Evolutionary conservation across 2,113 vertebrate species (phyloP), one percentile per base, ranked within the genome.

Genomic region (Vidua macroura): DNA sequence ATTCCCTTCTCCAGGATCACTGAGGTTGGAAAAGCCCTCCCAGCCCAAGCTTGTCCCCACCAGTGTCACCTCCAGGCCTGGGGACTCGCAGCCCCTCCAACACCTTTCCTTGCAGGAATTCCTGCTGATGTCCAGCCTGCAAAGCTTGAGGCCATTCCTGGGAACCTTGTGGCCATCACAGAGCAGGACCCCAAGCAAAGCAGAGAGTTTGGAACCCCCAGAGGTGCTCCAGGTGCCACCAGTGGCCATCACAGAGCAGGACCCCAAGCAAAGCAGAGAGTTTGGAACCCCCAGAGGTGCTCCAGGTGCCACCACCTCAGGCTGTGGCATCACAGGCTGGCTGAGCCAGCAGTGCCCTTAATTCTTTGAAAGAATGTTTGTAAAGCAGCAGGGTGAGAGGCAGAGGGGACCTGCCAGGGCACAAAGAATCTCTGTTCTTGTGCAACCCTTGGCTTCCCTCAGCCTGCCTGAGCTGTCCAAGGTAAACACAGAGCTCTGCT

Each of bases 391-490:
- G 56, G 22, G 74, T 15, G 77, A 16, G 13, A 41, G 13, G 92
- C 72, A 41, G 68, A 55, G 76, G 62, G 72, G 92, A 88, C 41
- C 83, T 53, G 84, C 39, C 6, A 52, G 94, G 83, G 75, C 92
- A 94, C 91, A 93, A 88, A 91, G 96, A 27, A 35, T 68, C 90
- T 70, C 96, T 96, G 95, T 96, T 92, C 94, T 70, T 11, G 51
- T 60, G 78, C 77, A 35, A 6, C 16, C 1, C 83, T n/a, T 6
- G 16, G 28, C 81, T 82, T n/a, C 35, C 73, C 86, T 31, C 10
- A 8, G 18, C 68, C 19, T 11, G 19, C 19, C 82, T 95, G 96
- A 86, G 95, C 92, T 96, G 92, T 92, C 90, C 94, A 94, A 93
- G 95, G 96, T 84, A 94, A 96, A 94, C 91, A 92, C 3, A 0